Evolutionary conservation across 2,888 invertebrate species (phyloP), one percentile per base, ranked within the genome.

Genomic region (Pyrrhosoma nymphula): DNA sequence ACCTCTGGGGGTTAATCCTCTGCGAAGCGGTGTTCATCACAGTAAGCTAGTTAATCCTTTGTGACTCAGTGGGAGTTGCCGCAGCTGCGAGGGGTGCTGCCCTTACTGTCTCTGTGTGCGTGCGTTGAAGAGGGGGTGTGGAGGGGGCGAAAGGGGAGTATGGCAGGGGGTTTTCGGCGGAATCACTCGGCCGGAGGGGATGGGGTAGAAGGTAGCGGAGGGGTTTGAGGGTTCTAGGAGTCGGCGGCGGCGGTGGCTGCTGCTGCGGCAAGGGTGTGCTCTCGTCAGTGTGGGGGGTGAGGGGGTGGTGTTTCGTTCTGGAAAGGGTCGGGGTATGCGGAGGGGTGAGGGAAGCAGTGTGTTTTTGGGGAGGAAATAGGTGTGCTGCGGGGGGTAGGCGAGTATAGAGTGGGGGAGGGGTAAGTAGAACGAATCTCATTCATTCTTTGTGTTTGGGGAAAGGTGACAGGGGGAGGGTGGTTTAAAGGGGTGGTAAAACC

Each of bases 1-100:
- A 93, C 93, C 93, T 93, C 75, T 75, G 93, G 93, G 93, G 93
- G 69, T 93, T 93, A 93, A 93, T 93, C 93, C 93, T 69, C 75
- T n/a, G 69, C 93, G 93, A 93, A 93, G 69, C 93, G 93, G 93
- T 93, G 93, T 93, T 93, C 93, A 93, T 93, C 93, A 93, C 93
- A 93, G 93, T 93, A 93, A 93, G 93, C 93, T 93, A 93, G 93
- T 93, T 93, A 93, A 93, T 93, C 93, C 93, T 93, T 93, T 93
- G 93, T 93, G 93, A 93, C 93, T 93, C 93, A 93, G 93, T 93
- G 93, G 93, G 93, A 93, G 93, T 69, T 63, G 69, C 47, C 93
- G 75, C 93, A 93, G 93, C 93, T 93, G 93, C 23, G 93, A 16
- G 63, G 63, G n/a, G n/a, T 69, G 26, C 60, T n/a, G 69, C 12